Evolutionary conservation across 2,113 vertebrate genomes (phyloP).

Genomic region (Chamaea fasciata): DNA sequence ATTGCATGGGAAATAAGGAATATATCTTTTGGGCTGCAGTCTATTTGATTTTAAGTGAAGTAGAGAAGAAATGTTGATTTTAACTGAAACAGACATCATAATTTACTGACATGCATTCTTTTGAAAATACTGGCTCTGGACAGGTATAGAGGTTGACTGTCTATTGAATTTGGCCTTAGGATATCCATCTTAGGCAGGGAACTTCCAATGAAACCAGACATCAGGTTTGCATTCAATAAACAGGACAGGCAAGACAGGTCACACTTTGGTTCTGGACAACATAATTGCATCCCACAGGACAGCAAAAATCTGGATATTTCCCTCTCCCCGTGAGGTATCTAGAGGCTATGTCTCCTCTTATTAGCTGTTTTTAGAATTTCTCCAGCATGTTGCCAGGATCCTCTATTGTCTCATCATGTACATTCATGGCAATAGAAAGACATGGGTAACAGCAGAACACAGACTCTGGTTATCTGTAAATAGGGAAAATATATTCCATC

Average conservation of each 20-base stretch:
- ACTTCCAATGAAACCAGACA: constrained; percentile 60
- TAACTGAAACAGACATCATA: constrained; percentile 69
- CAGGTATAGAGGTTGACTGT: constrained; percentile 44
- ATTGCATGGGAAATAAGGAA: constrained; percentile 50
- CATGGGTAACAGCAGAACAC: background rate
- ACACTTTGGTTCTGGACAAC: constrained; percentile 21
- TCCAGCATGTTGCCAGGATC: background rate
- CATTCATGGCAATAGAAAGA: background rate
- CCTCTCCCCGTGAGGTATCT: background rate
- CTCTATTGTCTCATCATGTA: background rate
- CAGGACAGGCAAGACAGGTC: constrained; percentile 37
- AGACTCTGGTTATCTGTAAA: background rate
- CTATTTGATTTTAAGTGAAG: constrained; percentile 65
- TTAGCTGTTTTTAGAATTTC: constrained; percentile 16
- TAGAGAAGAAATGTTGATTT: constrained; percentile 71
- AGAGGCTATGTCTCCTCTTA: constrained; percentile 21
- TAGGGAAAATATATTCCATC: background rate
- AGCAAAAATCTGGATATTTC: constrained; percentile 30
- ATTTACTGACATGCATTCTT: constrained; percentile 55
- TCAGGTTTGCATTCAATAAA: constrained; percentile 62
- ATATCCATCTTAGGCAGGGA: constrained; percentile 42
- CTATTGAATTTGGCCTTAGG: constrained; percentile 69
- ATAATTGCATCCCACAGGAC: constrained; percentile 69
- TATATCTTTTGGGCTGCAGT: constrained; percentile 33
- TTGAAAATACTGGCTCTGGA: constrained; percentile 61